Percentiles rank a stretch among this genome's conserved stretches.
These are phyloP conservation scores for Volucella inflata DNA, from an alignment of 2,888 invertebrate species.

Conservation along the genomic window DNA sequence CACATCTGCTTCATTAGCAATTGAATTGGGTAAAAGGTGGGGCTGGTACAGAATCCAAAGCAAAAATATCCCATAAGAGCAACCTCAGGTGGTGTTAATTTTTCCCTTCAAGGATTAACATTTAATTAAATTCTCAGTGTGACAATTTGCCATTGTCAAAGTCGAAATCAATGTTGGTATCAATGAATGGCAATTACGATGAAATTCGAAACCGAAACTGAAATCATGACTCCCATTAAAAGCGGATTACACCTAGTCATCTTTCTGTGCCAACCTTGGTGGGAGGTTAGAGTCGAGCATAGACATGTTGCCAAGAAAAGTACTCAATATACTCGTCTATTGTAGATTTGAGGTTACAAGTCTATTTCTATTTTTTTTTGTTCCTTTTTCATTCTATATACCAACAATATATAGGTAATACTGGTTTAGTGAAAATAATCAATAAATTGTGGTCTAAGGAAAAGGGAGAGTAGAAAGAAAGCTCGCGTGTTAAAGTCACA, in stretches of 20 bases:
- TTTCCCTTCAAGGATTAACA: slow-evolving; percentile 42
- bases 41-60: background rate
- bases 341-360: slow-evolving; percentile 42
- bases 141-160: slow-evolving; percentile 42
- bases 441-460: slow-evolving; percentile 24
- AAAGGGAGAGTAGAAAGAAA: background rate
- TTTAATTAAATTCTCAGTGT: slow-evolving; percentile 61
- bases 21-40: slow-evolving; percentile 39
- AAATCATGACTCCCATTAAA: slow-evolving; percentile 54
- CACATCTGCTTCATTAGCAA: slow-evolving; percentile 45
- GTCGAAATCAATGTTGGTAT: slow-evolving; percentile 10
- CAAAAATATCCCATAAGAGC: background rate
- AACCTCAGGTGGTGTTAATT: slow-evolving; percentile 33
- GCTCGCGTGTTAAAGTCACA: slow-evolving; percentile 57
- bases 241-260: slow-evolving; percentile 42
- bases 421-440: slow-evolving; percentile 43
- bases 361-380: background rate
- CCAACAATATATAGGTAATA: too few species aligned
- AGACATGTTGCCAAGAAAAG: slow-evolving; percentile 12
- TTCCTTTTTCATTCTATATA: background rate
- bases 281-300: background rate
- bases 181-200: slow-evolving; percentile 55
- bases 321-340: slow-evolving; percentile 1
- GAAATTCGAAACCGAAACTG: slow-evolving; percentile 43
- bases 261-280: background rate